These are phyloP conservation scores for Noctuana brunneofusca DNA, from an alignment of 2,888 invertebrate species.

Conservation along the genomic window DNA sequence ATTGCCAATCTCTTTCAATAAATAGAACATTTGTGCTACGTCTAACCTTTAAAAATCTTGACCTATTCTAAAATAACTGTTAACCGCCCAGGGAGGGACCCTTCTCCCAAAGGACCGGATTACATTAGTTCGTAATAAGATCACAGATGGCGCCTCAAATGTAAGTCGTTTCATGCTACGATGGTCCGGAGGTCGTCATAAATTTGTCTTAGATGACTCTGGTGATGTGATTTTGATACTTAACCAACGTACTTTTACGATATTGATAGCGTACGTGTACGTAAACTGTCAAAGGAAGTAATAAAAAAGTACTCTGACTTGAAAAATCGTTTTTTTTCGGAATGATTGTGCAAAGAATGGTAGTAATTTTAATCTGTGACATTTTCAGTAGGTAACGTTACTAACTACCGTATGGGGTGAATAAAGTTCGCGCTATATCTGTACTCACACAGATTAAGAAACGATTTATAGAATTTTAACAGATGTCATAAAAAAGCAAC, in stretches of 20 bases:
- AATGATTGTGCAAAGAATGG: too few species aligned
- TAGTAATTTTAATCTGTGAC: too few species aligned
- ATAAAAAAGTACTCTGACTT: not conserved
- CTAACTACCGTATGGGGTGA: too few species aligned
- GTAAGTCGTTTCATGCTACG: conserved; percentile 12
- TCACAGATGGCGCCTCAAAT: conserved; percentile 33
- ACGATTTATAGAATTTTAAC: not conserved
- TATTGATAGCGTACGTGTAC: not conserved
- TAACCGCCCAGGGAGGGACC: not conserved
- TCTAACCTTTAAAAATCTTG: conserved; percentile 9
- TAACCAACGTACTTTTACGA: not conserved
- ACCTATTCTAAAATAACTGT: conserved; percentile 15
- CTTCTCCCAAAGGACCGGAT: conserved; percentile 21
- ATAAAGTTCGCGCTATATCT: not conserved
- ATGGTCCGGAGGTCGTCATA: conserved; percentile 10
- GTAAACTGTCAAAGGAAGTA: not conserved
- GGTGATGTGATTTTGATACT: conserved; percentile 10
- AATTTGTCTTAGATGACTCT: conserved; percentile 8
- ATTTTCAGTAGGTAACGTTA: too few species aligned
- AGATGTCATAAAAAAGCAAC: not conserved
- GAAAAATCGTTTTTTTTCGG: too few species aligned
- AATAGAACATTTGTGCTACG: not conserved
- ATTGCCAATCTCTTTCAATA: not conserved
- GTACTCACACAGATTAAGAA: too few species aligned
- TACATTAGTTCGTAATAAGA: conserved; percentile 27